Evolutionary conservation across 1,140 invertebrate species (phyloP), one percentile per base, ranked within the genome.

Genomic region (Chelonus insularis): DNA sequence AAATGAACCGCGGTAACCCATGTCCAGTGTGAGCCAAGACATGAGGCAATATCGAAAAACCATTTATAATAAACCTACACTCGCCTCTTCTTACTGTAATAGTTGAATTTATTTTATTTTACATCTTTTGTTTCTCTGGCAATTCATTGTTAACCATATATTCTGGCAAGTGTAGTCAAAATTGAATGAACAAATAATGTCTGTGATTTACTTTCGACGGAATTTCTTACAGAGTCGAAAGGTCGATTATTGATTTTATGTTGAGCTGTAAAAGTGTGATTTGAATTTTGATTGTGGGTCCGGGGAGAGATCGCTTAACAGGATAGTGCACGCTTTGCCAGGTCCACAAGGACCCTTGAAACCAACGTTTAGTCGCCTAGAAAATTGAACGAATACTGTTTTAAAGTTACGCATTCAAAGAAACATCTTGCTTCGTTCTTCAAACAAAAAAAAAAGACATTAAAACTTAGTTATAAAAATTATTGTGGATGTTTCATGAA

Each of bases 261-360:
- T 75, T 74, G 71, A 75, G 66, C 66, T 73, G 77, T 71, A 78
- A 81, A 79, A 80, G 78, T 81, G 79, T 80, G 78, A 82, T 82
- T 81, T 81, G 80, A 81, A 81, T 82, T 82, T 81, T 82, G 80
- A 82, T 82, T 82, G 77, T 72, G 72, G 68, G 60, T 68, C 63
- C 67, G 69, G 51, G 59, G 56, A 57, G 75, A 81, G 80, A 82
- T 82, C 78, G 75, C 75, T 74, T 81, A 81, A 81, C 76, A 77
- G 80, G 80, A 82, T 82, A 82, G 80, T 82, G 77, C 80, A 81
- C 80, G 80, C 78, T 82, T 80, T 81, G 73, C 75, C 77, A 76
- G 72, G 68, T 74, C 62, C 73, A 79, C 72, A 78, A 81, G 78
- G 71, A 68, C 66, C 62, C 79, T 80, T 72, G 66, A 75, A 74